phyloP scores from a whole-genome alignment of 2,888 invertebrate species.

The Gonocerus acuteangulatus region DNA sequence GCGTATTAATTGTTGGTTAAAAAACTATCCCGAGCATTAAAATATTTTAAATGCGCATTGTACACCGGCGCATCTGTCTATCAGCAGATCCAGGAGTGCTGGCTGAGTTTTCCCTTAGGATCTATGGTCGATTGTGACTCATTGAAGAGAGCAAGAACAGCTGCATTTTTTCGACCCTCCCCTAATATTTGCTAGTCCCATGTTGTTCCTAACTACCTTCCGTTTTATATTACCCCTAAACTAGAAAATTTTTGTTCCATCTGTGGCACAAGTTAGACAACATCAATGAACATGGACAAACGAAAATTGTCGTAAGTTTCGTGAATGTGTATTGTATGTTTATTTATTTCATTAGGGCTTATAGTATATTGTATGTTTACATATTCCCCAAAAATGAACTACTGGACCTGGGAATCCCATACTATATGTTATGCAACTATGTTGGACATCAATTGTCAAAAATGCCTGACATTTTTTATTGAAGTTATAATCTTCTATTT shows the following conservation, averaged over 20 bases:
- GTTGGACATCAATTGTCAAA: no score
- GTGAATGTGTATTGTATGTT: background rate
- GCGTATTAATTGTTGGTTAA: background rate
- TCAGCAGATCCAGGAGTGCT: slow-evolving; percentile 12
- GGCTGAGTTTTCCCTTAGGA: slow-evolving; percentile 8
- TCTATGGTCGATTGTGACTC: slow-evolving; percentile 5
- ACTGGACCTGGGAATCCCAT: no score
- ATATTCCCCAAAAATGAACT: no score
- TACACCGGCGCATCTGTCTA: slow-evolving; percentile 9
- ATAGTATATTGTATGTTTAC: no score
- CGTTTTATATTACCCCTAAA: background rate
- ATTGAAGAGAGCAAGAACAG: background rate
- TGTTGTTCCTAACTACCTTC: slow-evolving; percentile 9
- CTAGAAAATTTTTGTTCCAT: background rate
- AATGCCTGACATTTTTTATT: no score
- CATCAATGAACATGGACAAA: slow-evolving; percentile 41
- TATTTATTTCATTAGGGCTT: no score
- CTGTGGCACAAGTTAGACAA: background rate
- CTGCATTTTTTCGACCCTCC: slow-evolving; percentile 1
- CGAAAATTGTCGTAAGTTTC: slow-evolving; percentile 46
- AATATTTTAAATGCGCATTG: slow-evolving; percentile 3
- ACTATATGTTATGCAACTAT: no score
- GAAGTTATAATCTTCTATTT: no score
- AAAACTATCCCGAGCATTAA: background rate
- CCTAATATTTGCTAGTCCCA: slow-evolving; percentile 10